A percentile compares a stretch with the other conserved stretches of the same genome.
These are phyloP conservation scores for Chiridota heheva DNA, from an alignment of 35 echinoderm and acorn worm species.

Conservation along the genomic window DNA sequence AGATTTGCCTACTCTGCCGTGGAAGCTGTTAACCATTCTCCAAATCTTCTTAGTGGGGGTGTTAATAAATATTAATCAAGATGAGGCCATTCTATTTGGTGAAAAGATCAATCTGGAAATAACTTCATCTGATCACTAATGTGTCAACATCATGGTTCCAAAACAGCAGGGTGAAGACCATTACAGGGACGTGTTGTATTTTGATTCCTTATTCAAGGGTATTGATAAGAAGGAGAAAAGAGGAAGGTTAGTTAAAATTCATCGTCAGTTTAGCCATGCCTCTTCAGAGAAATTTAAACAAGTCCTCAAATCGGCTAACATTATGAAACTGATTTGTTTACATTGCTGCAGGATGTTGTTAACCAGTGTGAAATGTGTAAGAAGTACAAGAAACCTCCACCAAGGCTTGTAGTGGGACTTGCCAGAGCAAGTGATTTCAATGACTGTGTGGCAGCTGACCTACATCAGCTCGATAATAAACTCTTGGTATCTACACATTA, in stretches of 20 bases:
- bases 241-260: conserved; percentile 18
- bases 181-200: no score
- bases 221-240: conserved; percentile 2
- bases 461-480: conserved; percentile 8
- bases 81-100: no score
- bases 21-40: no score
- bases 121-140: no score
- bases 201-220: background rate
- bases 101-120: no score
- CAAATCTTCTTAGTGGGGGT: no score
- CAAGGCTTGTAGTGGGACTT: conserved; percentile 23
- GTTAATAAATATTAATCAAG: no score
- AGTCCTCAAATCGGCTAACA: background rate
- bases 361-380: conserved; percentile 14
- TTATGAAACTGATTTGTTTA: background rate
- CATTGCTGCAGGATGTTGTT: conserved; percentile 3
- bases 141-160: no score
- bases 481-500: conserved; percentile 33
- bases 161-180: no score
- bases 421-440: conserved; percentile 43
- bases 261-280: conserved; percentile 21
- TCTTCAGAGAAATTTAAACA: conserved; percentile 7
- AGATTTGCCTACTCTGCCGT: no score
- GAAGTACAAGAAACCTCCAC: conserved; percentile 25
- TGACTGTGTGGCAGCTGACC: conserved; percentile 23